Evolutionary conservation across 1,140 invertebrate species (phyloP).

Genomic region (Stegodyphus dumicola): DNA sequence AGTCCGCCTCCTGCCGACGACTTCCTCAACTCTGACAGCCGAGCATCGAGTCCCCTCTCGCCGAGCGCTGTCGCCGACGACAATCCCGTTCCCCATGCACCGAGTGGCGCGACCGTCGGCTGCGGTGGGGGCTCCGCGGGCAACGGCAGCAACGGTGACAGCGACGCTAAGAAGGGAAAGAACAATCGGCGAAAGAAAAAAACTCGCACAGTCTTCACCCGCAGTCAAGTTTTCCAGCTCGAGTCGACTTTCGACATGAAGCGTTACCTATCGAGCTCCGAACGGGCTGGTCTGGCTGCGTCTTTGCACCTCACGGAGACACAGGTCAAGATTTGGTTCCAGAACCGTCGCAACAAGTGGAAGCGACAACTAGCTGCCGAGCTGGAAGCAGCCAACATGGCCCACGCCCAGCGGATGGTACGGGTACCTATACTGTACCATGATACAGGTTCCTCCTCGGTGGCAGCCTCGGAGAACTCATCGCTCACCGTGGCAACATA

Average conservation of each 20-base stretch:
- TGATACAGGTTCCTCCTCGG: slow-evolving; percentile 90
- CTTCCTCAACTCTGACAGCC: slow-evolving; percentile 52
- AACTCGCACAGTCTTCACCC: slow-evolving; percentile 96
- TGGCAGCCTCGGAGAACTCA: slow-evolving; percentile 75
- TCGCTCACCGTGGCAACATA: slow-evolving; percentile 40
- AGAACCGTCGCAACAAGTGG: slow-evolving; percentile 97
- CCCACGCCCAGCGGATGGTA: slow-evolving; percentile 91
- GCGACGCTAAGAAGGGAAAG: slow-evolving; percentile 58
- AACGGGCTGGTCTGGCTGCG: slow-evolving; percentile 91
- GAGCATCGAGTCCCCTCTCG: slow-evolving; percentile 43
- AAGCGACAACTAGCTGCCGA: slow-evolving; percentile 96
- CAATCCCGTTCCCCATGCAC: no score
- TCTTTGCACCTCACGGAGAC: slow-evolving; percentile 96
- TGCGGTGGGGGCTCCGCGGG: neutral
- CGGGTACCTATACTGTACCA: slow-evolving; percentile 95
- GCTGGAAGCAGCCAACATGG: slow-evolving; percentile 96
- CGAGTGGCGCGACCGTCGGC: neutral
- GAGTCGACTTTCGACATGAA: slow-evolving; percentile 99
- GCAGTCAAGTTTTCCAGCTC: slow-evolving; percentile 91
- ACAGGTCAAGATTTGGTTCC: slow-evolving; percentile 95
- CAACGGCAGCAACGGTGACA: neutral
- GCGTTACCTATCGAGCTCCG: slow-evolving; percentile 94
- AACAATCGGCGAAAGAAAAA: slow-evolving; percentile 94
- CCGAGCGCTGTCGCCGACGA: slow-evolving; percentile 14
- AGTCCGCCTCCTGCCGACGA: slow-evolving; percentile 45